Percentiles rank a stretch among this genome's conserved stretches.
phyloP scores from a whole-genome alignment of 2,797 vertebrate genomes.

The Chlorospingus semifuscus region DNA sequence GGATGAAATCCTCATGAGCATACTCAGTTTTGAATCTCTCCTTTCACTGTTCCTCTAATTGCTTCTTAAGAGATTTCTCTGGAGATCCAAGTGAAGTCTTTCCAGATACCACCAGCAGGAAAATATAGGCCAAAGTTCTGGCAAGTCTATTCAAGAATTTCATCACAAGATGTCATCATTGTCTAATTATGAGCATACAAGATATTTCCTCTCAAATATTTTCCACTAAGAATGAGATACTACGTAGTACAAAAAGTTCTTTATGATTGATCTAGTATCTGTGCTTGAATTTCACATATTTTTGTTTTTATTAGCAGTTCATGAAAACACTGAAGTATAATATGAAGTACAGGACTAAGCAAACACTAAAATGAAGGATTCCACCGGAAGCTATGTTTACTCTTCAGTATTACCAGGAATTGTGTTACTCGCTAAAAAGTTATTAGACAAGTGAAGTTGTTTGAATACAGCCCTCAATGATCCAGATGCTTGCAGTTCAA shows the following conservation, averaged over 20 bases:
- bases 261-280: not conserved
- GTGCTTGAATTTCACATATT: not conserved
- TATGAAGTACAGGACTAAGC: not conserved
- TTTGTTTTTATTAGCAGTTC: not conserved
- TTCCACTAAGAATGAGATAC: not conserved
- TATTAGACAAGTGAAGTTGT: not conserved
- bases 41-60: not conserved
- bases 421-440: not conserved
- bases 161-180: slow-evolving; percentile 12
- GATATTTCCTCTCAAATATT: not conserved
- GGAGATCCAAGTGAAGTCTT: not conserved
- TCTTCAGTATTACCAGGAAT: not conserved
- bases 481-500: not conserved
- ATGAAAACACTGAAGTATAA: not conserved
- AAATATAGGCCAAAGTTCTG: not conserved
- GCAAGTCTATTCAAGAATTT: slow-evolving; percentile 2
- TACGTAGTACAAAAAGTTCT: not conserved
- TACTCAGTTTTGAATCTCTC: not conserved
- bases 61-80: not conserved
- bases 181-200: not conserved
- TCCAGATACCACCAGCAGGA: not conserved
- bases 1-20: not conserved
- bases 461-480: not conserved
- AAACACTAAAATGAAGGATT: not conserved
- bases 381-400: not conserved